Percentiles rank a stretch among this genome's conserved stretches.
These are phyloP conservation scores for Thereva unica DNA, from an alignment of 2,888 invertebrate species.

Conservation along the genomic window DNA sequence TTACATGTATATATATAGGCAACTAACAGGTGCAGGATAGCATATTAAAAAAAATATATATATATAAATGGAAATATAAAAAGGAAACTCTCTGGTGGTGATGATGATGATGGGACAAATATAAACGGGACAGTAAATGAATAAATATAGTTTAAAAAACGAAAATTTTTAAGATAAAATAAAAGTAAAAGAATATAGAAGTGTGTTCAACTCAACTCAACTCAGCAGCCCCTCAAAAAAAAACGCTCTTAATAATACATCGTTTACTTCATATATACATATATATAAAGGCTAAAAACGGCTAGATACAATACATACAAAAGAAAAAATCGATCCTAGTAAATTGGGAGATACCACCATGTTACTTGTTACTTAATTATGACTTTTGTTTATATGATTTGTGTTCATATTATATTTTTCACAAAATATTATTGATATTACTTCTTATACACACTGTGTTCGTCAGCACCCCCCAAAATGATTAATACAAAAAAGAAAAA, in stretches of 20 bases:
- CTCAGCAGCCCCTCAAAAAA: constrained; percentile 8
- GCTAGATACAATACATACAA: constrained; percentile 24
- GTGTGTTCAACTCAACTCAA: constrained; percentile 34
- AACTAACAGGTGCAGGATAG: constrained; percentile 1
- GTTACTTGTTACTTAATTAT: constrained; percentile 35
- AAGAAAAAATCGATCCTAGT: constrained; percentile 29
- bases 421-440: constrained; percentile 7
- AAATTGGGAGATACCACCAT: constrained; percentile 30
- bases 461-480: constrained; percentile 24
- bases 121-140: not conserved
- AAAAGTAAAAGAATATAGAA: constrained; percentile 29
- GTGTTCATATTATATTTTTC: constrained; percentile 16
- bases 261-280: constrained; percentile 25
- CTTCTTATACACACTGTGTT: too few relatives aligned
- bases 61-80: not conserved
- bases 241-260: constrained; percentile 21
- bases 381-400: constrained; percentile 30
- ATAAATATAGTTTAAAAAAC: constrained; percentile 6
- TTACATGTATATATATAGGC: too few relatives aligned
- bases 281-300: constrained; percentile 12
- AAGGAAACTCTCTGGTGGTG: too few relatives aligned
- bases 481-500: constrained; percentile 38
- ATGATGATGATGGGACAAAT: too few relatives aligned
- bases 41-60: constrained; percentile 28
- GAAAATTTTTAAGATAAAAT: constrained; percentile 14